These are phyloP conservation scores for Meleagris gallopavo DNA, from an alignment of 2,113 vertebrate species.

Conservation along the genomic window DNA sequence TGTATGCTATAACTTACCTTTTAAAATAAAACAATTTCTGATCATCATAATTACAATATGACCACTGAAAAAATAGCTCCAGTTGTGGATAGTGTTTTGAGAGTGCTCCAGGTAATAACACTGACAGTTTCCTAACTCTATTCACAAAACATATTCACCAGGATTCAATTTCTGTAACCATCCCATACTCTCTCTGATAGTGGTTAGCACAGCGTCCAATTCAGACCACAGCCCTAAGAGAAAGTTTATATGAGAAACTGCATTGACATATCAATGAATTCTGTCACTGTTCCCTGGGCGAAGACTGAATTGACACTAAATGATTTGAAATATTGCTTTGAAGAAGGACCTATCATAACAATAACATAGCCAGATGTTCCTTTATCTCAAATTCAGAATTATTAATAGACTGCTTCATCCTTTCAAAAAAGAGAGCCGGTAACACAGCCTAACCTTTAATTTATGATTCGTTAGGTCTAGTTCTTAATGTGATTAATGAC, in stretches of 20 bases:
- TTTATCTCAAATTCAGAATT: slow-evolving; percentile 8
- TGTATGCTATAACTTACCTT: neutral
- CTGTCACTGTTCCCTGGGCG: neutral
- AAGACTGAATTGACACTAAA: neutral
- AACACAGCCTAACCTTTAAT: slow-evolving; percentile 65
- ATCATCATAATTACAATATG: neutral
- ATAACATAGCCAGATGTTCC: neutral
- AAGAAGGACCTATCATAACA: neutral
- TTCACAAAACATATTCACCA: neutral
- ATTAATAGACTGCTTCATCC: slow-evolving; percentile 31
- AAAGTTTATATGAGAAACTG: neutral
- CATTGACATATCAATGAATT: neutral
- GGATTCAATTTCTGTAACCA: neutral
- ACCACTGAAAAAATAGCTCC: neutral
- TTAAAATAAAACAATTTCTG: slow-evolving; percentile 14
- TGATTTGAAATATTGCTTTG: neutral
- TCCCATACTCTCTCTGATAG: neutral
- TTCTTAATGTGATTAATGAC: slow-evolving; percentile 81
- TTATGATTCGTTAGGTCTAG: slow-evolving; percentile 75
- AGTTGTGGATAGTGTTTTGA: neutral
- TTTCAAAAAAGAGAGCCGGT: slow-evolving; percentile 51
- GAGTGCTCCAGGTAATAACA: neutral
- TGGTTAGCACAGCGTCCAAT: neutral
- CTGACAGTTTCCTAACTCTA: neutral
- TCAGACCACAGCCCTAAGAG: neutral